Base-by-base conservation (phyloP, 2,888 invertebrate genomes). In the Drosophila melanosoma region DNA sequence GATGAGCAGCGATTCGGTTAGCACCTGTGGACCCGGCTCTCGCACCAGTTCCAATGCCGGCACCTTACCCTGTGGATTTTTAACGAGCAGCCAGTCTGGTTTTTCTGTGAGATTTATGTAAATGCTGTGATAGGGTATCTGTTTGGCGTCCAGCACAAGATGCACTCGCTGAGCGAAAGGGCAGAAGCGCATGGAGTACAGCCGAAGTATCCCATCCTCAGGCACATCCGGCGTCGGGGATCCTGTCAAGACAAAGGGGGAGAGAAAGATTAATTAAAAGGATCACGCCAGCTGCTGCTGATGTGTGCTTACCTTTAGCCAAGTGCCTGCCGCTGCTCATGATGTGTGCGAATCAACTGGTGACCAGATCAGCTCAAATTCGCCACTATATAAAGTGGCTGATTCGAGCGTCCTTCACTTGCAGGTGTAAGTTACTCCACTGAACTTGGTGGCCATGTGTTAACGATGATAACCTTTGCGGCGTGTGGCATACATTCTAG, bases 141-240 rank as follows among this genome's bases (percentile, higher is more conserved):
- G 95, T 92, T 97, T 97, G n/a, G 97, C 96, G 81, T 96, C 96
- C 73, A 97, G 93, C 7, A 96, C 96, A 45, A 97, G 94, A 79
- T 96, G 95, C 64, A 95, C 95, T 76, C 97, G 94, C 91, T 97
- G 96, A 0, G 97, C 96, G 81, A 95, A 97, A 0, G 97, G 97
- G 88, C 97, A 97, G 92, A 97, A 97, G 81, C 97, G 94, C 96
- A 97, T 97, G 42, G 96, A 96, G 90, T 97, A 97, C 8, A 97
- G 91, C 17, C 97, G 95, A 62, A 97, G 91, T 90, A 96, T 95
- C 7, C 96, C 96, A 82, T 93, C 93, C 70, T 93, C 91, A 1
- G 94, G 94, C 74, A 95, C 94, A 33, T 95, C 93, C 2, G 97
- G 97, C 58, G 95, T 93, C 45, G 93, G 93, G 69, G 96, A 96